Conservation (phyloP, 2,888 invertebrate species). For the Xylophagus ater region DNA sequence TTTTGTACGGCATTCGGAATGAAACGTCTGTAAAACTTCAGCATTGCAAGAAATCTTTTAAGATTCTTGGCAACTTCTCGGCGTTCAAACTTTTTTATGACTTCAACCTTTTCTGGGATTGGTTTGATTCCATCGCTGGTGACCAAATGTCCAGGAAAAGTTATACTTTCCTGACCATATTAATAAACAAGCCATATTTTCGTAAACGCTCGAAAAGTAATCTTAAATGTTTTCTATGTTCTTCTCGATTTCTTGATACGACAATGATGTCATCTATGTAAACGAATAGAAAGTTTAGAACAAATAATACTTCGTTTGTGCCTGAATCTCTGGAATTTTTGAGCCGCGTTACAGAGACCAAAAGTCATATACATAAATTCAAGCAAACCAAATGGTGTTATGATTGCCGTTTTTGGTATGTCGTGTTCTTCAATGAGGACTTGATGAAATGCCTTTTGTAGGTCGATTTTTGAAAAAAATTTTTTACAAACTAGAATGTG, state of each 20-base stretch:
- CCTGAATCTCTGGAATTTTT: constrained; percentile 26
- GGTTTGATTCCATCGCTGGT: constrained; percentile 2
- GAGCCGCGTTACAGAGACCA: constrained; percentile 27
- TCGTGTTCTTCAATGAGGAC: constrained; percentile 25
- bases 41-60: constrained; percentile 3
- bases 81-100: not conserved
- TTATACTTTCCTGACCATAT: constrained; percentile 16
- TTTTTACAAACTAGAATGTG: not conserved
- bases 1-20: constrained; percentile 8
- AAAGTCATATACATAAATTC: constrained; percentile 26
- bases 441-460: constrained; percentile 26
- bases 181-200: constrained; percentile 19
- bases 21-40: constrained; percentile 9
- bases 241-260: constrained; percentile 12
- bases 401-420: constrained; percentile 28
- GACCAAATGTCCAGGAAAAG: constrained; percentile 5
- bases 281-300: constrained; percentile 17
- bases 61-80: constrained; percentile 2
- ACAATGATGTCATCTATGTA: constrained; percentile 24
- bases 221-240: constrained; percentile 15
- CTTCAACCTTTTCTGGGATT: not conserved
- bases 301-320: constrained; percentile 18
- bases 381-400: constrained; percentile 27
- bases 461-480: constrained; percentile 20
- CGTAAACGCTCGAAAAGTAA: constrained; percentile 16